Evolutionary conservation across 2,113 vertebrate species (phyloP).

Genomic region (Herpailurus yagouaroundi): DNA sequence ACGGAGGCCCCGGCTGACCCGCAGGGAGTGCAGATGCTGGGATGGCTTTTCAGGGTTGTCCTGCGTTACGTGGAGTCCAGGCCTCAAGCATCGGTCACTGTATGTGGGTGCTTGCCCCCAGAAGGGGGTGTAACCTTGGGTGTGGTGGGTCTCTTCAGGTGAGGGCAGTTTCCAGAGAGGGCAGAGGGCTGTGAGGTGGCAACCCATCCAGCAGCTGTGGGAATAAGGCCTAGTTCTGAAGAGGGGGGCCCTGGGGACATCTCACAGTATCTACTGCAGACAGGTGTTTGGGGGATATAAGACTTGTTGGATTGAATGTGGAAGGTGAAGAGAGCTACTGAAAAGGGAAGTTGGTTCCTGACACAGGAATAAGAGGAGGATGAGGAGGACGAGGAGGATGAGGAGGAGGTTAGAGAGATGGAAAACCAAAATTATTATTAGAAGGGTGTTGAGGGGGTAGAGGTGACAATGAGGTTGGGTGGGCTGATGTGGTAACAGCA

Average conservation of each 20-base stretch:
- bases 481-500: neutral
- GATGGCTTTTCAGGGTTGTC: neutral
- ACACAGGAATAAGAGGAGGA: neutral
- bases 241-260: too few species aligned
- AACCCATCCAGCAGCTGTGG: too few species aligned
- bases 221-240: neutral
- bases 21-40: neutral
- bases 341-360: neutral
- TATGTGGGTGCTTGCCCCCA: neutral
- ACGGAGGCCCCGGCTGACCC: neutral
- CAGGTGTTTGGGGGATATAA: neutral
- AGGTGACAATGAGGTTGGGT: neutral
- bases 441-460: neutral
- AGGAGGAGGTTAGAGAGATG: neutral
- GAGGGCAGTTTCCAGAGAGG: neutral
- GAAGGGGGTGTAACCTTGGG: neutral
- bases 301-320: neutral
- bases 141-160: neutral
- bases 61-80: fast-evolving
- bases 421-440: neutral
- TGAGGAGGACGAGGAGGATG: neutral
- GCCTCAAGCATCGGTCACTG: neutral
- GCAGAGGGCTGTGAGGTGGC: neutral
- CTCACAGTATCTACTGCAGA: neutral
- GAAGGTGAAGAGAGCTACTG: neutral